These are phyloP conservation scores for Cabera pusaria DNA, from an alignment of 2,888 invertebrate species.

Conservation along the genomic window DNA sequence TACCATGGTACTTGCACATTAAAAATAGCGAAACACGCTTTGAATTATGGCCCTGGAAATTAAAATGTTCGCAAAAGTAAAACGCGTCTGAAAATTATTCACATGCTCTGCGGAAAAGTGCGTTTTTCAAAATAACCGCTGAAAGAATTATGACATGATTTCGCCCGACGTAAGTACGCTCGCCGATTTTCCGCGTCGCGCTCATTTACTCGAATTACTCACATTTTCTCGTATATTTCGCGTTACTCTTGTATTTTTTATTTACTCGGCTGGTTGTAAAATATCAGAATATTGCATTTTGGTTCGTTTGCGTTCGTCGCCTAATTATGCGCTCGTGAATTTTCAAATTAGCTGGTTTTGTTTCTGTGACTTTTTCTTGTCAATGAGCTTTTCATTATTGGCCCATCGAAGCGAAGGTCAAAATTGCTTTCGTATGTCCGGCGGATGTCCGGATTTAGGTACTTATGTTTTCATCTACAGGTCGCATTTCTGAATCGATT, in stretches of 20 bases:
- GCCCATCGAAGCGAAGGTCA: too few relatives aligned
- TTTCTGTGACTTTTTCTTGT: too few relatives aligned
- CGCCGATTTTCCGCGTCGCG: conserved; percentile 9
- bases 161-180: conserved; percentile 15
- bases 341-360: too few relatives aligned
- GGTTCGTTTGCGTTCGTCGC: conserved; percentile 6
- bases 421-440: too few relatives aligned
- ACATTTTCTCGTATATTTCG: conserved; percentile 2
- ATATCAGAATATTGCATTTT: conserved; percentile 8
- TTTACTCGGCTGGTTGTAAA: conserved; percentile 11
- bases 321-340: too few relatives aligned
- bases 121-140: conserved; percentile 24
- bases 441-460: too few relatives aligned
- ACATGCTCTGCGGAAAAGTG: conserved; percentile 17
- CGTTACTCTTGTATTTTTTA: conserved; percentile 12
- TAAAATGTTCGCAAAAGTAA: neutral
- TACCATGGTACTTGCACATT: conserved; percentile 24
- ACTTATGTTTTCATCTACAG: too few relatives aligned
- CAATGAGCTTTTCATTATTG: too few relatives aligned
- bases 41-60: neutral
- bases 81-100: conserved; percentile 2
- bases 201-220: conserved; percentile 7
- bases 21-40: conserved; percentile 12
- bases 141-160: conserved; percentile 30
- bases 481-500: too few relatives aligned